Percentiles rank a stretch among this genome's conserved stretches.
phyloP scores from a whole-genome alignment of 35 echinoderm and acorn worm species.

The Eucidaris tribuloides region DNA sequence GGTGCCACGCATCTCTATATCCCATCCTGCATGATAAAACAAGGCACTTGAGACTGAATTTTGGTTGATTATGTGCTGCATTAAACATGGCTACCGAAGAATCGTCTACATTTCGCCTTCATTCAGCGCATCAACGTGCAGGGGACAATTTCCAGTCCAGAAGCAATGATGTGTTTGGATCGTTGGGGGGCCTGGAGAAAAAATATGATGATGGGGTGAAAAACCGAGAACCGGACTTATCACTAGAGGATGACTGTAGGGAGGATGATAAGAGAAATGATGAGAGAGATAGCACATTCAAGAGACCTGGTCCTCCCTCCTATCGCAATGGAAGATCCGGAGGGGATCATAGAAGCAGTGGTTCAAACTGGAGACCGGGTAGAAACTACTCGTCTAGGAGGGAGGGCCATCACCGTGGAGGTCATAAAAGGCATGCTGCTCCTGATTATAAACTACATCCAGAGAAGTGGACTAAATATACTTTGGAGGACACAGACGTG shows the following conservation, averaged over 20 bases:
- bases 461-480: constrained; percentile 44
- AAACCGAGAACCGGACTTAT: neutral
- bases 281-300: constrained; percentile 9
- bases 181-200: neutral
- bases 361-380: neutral
- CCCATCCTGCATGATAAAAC: too few relatives aligned
- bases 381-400: neutral
- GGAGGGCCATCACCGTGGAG: neutral
- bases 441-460: constrained; percentile 33
- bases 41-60: too few relatives aligned
- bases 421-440: neutral
- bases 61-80: too few relatives aligned
- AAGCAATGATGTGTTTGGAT: neutral
- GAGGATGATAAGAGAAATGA: neutral
- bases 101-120: too few relatives aligned
- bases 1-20: too few relatives aligned
- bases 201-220: neutral
- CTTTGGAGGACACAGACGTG: constrained; percentile 48
- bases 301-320: neutral
- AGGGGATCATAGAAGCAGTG: neutral
- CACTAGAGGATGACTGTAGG: neutral
- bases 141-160: neutral
- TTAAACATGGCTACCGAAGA: too few relatives aligned
- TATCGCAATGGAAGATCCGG: neutral
- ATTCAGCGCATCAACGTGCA: too few relatives aligned